A percentile compares a stretch with the other conserved stretches of the same genome.
phyloP scores from a whole-genome alignment of 2,113 vertebrate genomes.

The Strix uralensis region DNA sequence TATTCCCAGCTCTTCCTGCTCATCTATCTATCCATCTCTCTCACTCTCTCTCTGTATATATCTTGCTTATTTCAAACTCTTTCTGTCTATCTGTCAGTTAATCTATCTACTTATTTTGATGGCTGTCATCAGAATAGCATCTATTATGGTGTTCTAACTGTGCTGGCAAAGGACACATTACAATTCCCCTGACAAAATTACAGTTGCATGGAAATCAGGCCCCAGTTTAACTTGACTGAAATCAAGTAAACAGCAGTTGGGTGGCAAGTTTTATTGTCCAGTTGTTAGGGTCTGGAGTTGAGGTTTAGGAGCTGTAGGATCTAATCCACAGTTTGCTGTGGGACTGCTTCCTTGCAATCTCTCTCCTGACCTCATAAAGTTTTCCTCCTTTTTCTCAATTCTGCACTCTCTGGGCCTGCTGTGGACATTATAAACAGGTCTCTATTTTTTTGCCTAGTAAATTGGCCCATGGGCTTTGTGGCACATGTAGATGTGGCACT shows the following conservation, averaged over 20 bases:
- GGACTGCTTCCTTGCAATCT: not conserved
- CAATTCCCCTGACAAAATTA: not conserved
- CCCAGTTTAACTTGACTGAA: not conserved
- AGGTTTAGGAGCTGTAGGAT: not conserved
- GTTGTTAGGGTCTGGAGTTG: not conserved
- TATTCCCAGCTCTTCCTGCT: constrained; percentile 48
- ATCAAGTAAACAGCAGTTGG: not conserved
- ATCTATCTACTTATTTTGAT: constrained; percentile 50
- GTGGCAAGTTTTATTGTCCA: not conserved
- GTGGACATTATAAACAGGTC: not conserved
- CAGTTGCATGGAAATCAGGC: not conserved
- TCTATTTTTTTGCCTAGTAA: not conserved
- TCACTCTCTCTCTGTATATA: not conserved
- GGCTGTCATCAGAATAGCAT: constrained; percentile 25
- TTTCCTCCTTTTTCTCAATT: not conserved
- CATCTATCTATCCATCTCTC: constrained; percentile 41
- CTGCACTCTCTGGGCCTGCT: not conserved
- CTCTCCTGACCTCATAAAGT: not conserved
- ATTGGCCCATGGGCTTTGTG: not conserved
- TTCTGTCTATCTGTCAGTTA: constrained; percentile 27
- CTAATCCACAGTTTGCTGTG: not conserved
- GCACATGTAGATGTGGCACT: not conserved
- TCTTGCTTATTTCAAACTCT: constrained; percentile 30
- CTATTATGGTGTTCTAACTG: not conserved
- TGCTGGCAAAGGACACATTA: not conserved